Base-by-base conservation (phyloP, 2,888 invertebrate genomes). In the Drosophila affinis region DNA sequence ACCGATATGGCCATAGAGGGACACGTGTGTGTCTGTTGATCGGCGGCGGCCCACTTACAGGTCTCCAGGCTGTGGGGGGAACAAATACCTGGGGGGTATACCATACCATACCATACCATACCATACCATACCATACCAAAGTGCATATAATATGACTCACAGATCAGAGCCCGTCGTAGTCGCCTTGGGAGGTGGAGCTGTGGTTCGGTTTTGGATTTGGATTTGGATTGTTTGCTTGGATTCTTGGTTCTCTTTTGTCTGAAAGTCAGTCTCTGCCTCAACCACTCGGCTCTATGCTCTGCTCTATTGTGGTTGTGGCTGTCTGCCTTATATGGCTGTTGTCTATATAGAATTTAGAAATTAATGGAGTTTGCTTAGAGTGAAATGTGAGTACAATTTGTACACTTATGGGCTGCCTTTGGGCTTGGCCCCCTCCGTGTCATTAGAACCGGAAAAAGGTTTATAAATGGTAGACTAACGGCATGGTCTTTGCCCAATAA, bases 361-460 rank as follows among this genome's bases (percentile, higher is more conserved):
- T 62, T 79, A 79, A 79, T 81, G 78, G 72, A 79, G 64, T 73
- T 77, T 79, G 75, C 72, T 71, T 34, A 57, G 57, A 74, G 68
- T 71, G 77, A 71, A 77, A 79, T 79, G 77, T 73, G 70, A 65
- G 69, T 61, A 65, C 58, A 65, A n/a, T 58, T 52, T 72, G 39
- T 39, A n/a, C 14, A n/a, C 39, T 39, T 39, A 39, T 39, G 39
- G 39, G 39, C 14, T n/a, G 39, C 6, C 14, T 72, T 72, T 65
- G 78, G 78, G 75, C 81, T 69, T 72, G 80, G 75, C 72, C 24
- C 24, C 24, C 39, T 7, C 39, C 39, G 39, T 39, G 39, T 75
- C 78, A 77, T 78, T 71, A 80, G 78, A 78, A 78, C 78, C 78
- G 78, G 80, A 78, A 78, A 77, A 76, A 67, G 76, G 62, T 79